Evolutionary conservation across 2,888 invertebrate species (phyloP).

Genomic region (Eupithecia abbreviata): DNA sequence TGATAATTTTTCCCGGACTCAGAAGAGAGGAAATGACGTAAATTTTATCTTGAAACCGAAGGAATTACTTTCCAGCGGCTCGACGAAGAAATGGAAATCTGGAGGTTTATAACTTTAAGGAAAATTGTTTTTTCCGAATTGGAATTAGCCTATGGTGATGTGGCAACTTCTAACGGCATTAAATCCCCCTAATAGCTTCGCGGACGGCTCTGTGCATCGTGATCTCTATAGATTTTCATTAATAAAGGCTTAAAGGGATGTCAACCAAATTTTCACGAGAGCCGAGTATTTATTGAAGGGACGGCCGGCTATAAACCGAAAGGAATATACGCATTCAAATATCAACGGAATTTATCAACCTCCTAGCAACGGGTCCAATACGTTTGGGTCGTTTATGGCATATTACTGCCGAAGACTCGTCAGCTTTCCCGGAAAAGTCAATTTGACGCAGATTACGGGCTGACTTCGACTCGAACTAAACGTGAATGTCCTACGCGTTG

Average conservation of each 20-base stretch:
- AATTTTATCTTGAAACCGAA: constrained; percentile 79
- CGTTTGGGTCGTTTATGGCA: constrained; percentile 79
- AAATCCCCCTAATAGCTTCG: constrained; percentile 56
- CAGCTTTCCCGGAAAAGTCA: constrained; percentile 80
- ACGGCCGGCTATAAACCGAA: constrained; percentile 64
- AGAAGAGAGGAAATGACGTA: constrained; percentile 78
- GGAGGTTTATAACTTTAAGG: constrained; percentile 77
- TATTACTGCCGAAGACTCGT: constrained; percentile 78
- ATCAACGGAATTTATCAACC: constrained; percentile 81
- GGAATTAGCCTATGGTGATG: constrained; percentile 71
- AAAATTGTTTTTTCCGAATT: constrained; percentile 75
- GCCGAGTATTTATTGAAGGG: constrained; percentile 67
- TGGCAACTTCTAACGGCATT: constrained; percentile 68
- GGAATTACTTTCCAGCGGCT: constrained; percentile 79
- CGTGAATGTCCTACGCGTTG: constrained; percentile 64
- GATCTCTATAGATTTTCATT: constrained; percentile 61
- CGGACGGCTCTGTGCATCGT: constrained; percentile 50
- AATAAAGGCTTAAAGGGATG: constrained; percentile 64
- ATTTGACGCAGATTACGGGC: constrained; percentile 79
- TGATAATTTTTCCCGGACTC: constrained; percentile 79
- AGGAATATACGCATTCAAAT: constrained; percentile 80
- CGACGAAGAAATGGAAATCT: constrained; percentile 77
- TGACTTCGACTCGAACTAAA: constrained; percentile 70
- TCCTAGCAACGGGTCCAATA: constrained; percentile 75
- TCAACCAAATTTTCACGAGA: constrained; percentile 61